Percentiles rank a stretch among this genome's conserved stretches.
Conservation (phyloP, 1,140 invertebrate genomes). For the Pseudomyrmex gracilis region DNA sequence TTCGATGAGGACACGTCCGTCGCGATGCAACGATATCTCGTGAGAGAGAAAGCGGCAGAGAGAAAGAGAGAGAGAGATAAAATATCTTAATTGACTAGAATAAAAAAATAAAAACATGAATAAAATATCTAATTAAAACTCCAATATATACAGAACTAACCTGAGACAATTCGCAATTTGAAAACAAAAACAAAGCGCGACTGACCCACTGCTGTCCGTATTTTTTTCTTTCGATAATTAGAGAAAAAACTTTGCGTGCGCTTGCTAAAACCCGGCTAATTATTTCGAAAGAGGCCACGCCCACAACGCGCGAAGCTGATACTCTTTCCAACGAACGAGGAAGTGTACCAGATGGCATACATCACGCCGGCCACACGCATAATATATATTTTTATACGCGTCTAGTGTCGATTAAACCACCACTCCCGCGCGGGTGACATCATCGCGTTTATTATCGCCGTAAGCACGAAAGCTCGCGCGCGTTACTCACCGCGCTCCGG, state of each 20-base stretch:
- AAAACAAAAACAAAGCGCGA: neutral
- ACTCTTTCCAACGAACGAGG: slow-evolving; percentile 46
- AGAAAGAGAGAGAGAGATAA: neutral
- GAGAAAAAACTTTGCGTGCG: neutral
- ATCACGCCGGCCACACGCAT: slow-evolving; percentile 32
- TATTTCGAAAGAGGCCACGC: neutral
- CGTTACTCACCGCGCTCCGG: neutral
- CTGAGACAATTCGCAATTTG: no score
- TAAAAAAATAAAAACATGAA: neutral
- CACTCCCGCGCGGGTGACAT: slow-evolving; percentile 43
- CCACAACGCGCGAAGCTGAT: neutral
- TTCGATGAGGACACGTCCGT: neutral
- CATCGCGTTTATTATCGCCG: slow-evolving; percentile 40
- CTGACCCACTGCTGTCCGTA: neutral
- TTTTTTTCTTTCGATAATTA: slow-evolving; percentile 23
- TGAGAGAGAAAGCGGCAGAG: no score
- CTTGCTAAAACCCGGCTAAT: neutral
- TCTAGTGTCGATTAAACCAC: slow-evolving; percentile 36
- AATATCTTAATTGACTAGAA: neutral
- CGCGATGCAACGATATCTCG: neutral
- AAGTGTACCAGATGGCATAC: slow-evolving; percentile 56
- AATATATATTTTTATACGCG: slow-evolving; percentile 61
- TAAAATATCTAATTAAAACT: neutral
- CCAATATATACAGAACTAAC: no score
- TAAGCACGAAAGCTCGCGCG: slow-evolving; percentile 45